These are phyloP conservation scores for Nycteola revayana DNA, from an alignment of 2,888 invertebrate genomes.

Conservation along the genomic window DNA sequence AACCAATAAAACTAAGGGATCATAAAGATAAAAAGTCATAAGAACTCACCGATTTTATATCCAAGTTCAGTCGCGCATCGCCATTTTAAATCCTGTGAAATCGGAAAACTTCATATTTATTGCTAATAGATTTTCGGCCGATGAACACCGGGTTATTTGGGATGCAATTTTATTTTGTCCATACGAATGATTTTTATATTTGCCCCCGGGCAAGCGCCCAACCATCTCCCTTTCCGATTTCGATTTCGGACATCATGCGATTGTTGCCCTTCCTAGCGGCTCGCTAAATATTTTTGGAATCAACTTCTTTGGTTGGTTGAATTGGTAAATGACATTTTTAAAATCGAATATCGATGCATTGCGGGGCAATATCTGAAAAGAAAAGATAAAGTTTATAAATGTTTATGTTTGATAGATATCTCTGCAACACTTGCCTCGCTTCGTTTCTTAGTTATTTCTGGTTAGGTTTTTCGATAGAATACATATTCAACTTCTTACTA, in stretches of 20 bases:
- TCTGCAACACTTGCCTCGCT: too few relatives aligned
- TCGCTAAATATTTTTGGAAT: conserved; percentile 45
- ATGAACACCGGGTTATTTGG: conserved; percentile 77
- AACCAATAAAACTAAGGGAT: conserved; percentile 61
- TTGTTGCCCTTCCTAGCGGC: conserved; percentile 50
- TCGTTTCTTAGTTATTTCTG: too few relatives aligned
- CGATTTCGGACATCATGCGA: conserved; percentile 65
- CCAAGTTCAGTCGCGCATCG: conserved; percentile 44
- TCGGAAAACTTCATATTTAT: conserved; percentile 82
- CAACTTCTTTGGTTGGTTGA: conserved; percentile 45
- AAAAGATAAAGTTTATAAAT: too few relatives aligned
- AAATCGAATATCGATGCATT: too few relatives aligned
- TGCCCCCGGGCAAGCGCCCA: conserved; percentile 61
- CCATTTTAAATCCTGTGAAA: conserved; percentile 77
- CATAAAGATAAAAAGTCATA: conserved; percentile 71
- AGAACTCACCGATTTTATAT: conserved; percentile 63
- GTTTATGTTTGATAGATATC: too few relatives aligned
- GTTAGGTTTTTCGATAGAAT: too few relatives aligned
- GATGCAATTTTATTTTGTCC: conserved; percentile 81
- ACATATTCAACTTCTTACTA: too few relatives aligned
- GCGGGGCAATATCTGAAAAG: too few relatives aligned
- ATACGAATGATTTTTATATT: conserved; percentile 81
- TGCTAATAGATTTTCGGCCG: conserved; percentile 80
- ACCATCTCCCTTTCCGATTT: conserved; percentile 56
- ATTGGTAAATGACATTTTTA: conserved; percentile 34